Percentiles rank a stretch among this genome's conserved stretches.
Evolutionary conservation across 2,888 invertebrate species (phyloP).

Genomic region (Proisotoma minuta): DNA sequence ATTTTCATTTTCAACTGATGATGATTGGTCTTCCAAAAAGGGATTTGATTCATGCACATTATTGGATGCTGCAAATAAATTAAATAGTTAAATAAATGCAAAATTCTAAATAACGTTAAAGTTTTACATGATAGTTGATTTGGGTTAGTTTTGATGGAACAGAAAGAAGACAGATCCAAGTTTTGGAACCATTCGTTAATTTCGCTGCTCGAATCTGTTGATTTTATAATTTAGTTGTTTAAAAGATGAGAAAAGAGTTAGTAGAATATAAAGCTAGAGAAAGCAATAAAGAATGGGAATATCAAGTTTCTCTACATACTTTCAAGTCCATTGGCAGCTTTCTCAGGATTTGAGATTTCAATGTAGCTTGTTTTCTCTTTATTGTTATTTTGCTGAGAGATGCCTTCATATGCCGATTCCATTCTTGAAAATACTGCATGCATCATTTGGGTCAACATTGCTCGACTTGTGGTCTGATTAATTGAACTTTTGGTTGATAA

Average conservation of each 20-base stretch:
- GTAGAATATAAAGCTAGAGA: too few species aligned
- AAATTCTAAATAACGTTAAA: not conserved
- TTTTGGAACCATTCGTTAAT: not conserved
- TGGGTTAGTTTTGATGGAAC: not conserved
- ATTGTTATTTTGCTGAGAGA: too few species aligned
- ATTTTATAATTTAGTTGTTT: too few species aligned
- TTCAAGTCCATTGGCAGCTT: too few species aligned
- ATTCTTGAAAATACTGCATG: slow-evolving; percentile 96
- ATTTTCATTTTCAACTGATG: not conserved
- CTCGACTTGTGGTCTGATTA: slow-evolving; percentile 97
- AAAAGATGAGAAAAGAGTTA: too few species aligned
- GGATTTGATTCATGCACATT: not conserved
- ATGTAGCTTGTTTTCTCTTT: too few species aligned
- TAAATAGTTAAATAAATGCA: not conserved
- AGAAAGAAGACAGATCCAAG: not conserved
- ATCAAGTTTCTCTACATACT: too few species aligned
- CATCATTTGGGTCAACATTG: slow-evolving; percentile 97
- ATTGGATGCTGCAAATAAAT: too few species aligned
- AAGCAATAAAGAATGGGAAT: too few species aligned
- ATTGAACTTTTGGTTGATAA: slow-evolving; percentile 92
- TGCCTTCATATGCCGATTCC: slow-evolving; percentile 68
- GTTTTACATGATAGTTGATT: not conserved
- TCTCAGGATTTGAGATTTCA: too few species aligned
- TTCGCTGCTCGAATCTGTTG: slow-evolving; percentile 4
- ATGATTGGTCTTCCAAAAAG: not conserved